These are phyloP conservation scores for Gasterosteus nipponicus DNA, from an alignment of 2,113 vertebrate genomes.

Conservation along the genomic window DNA sequence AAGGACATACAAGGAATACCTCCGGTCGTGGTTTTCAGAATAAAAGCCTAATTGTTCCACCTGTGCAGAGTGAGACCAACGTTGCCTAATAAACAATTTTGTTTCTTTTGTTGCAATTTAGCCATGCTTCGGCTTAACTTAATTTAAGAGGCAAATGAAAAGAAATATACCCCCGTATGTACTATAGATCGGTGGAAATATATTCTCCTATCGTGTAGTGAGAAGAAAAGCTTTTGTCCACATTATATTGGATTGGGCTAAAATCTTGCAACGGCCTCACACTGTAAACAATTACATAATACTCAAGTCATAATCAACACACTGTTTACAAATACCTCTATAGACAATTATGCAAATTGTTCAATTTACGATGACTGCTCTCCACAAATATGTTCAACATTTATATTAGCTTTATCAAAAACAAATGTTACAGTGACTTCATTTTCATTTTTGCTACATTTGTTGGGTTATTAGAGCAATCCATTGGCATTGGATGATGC, in stretches of 20 bases:
- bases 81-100: background rate
- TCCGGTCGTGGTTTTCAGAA: conserved; percentile 36
- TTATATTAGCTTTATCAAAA: background rate
- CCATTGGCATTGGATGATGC: background rate
- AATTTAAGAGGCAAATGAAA: background rate
- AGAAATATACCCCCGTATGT: background rate
- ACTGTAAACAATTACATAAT: background rate
- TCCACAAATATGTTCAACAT: background rate
- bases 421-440: background rate
- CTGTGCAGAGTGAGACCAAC: background rate
- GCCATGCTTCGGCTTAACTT: background rate
- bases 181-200: background rate
- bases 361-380: background rate
- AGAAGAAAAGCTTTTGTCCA: background rate
- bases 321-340: background rate
- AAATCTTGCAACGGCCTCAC: background rate
- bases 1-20: rapidly evolving
- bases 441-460: background rate
- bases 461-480: background rate
- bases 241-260: background rate
- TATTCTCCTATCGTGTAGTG: too few species aligned
- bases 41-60: conserved; percentile 16
- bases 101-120: background rate
- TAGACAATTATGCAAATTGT: too few species aligned
- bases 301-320: background rate